A percentile compares a stretch with the other conserved stretches of the same genome.
Evolutionary conservation across 2,113 vertebrate species (phyloP).

Genomic region (Lagenorhynchus albirostris): DNA sequence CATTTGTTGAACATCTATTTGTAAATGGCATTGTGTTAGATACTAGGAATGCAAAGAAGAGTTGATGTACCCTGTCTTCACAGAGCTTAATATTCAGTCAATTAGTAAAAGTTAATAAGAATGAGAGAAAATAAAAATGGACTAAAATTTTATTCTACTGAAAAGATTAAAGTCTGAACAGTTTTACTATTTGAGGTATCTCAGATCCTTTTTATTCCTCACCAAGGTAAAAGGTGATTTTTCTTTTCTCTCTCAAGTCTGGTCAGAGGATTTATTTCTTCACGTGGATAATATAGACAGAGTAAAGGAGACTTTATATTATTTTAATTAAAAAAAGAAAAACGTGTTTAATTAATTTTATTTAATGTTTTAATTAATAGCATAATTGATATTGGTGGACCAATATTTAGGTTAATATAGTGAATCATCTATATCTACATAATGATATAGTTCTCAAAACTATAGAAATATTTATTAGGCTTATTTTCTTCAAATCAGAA

Average conservation of each 20-base stretch:
- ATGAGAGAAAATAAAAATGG: neutral
- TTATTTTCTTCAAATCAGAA: constrained; percentile 19
- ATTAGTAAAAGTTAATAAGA: constrained; percentile 30
- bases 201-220: neutral
- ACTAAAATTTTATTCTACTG: neutral
- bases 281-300: neutral
- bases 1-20: neutral
- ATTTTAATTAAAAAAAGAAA: neutral
- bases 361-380: neutral
- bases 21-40: neutral
- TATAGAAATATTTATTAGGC: neutral
- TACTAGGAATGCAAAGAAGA: neutral
- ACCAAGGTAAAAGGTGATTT: neutral
- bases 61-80: constrained; percentile 5
- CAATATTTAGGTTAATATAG: neutral
- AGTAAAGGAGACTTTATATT: neutral
- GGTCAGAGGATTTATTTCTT: neutral
- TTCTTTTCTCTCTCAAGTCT: neutral
- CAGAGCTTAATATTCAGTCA: neutral
- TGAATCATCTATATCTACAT: neutral
- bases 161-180: constrained; percentile 29
- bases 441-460: neutral
- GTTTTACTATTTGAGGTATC: neutral
- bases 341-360: neutral
- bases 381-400: neutral